These are phyloP conservation scores for Amblyraja radiata DNA, from an alignment of 2,797 vertebrate species.

Conservation along the genomic window DNA sequence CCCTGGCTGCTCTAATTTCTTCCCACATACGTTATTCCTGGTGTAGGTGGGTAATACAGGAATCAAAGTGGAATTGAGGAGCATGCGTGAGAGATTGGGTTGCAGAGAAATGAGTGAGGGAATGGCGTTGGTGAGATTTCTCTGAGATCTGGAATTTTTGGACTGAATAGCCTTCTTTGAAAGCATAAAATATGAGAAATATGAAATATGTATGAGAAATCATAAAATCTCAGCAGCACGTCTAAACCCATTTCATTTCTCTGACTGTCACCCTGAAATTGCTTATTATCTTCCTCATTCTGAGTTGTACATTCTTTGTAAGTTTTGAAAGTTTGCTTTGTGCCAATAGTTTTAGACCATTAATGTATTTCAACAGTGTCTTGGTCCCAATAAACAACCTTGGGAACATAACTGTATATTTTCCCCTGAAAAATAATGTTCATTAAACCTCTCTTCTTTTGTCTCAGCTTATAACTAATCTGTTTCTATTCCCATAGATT, in stretches of 20 bases:
- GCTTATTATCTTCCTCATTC: background rate
- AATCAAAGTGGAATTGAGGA: too few species aligned
- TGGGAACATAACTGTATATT: background rate
- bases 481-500: background rate
- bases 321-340: background rate
- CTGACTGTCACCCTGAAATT: background rate
- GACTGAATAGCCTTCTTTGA: too few species aligned
- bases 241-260: too few species aligned
- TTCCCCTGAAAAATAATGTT: background rate
- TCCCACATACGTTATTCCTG: too few species aligned
- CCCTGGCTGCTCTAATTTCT: too few species aligned
- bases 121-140: too few species aligned
- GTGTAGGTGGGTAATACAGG: too few species aligned
- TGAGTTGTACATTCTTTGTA: background rate
- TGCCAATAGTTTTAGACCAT: background rate
- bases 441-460: background rate
- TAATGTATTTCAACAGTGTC: background rate
- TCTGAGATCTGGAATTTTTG: too few species aligned
- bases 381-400: background rate
- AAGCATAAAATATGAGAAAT: too few species aligned
- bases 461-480: background rate
- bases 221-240: background rate
- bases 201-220: too few species aligned
- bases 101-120: too few species aligned
- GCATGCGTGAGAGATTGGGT: too few species aligned